Conservation (phyloP, 2,888 invertebrate species). For the Tinea semifulvella region DNA sequence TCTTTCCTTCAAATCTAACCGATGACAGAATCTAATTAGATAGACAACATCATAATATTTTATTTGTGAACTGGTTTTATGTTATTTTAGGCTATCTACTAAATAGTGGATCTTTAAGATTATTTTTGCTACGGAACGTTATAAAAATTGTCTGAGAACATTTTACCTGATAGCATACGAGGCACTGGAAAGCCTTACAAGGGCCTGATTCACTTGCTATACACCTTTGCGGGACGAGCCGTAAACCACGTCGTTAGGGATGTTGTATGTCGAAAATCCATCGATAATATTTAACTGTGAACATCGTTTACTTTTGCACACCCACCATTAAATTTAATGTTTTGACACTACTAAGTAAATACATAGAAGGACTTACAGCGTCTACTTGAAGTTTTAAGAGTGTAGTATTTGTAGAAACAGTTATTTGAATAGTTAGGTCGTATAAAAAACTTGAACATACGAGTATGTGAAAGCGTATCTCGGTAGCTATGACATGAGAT, state of each 20-base stretch:
- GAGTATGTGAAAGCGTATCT: slow-evolving; percentile 10
- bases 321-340: no score
- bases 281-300: no score
- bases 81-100: no score
- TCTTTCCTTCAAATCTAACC: slow-evolving; percentile 1
- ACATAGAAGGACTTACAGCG: no score
- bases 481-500: neutral
- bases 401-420: neutral
- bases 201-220: slow-evolving; percentile 10
- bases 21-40: slow-evolving; percentile 8
- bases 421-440: slow-evolving; percentile 5
- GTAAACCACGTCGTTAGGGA: slow-evolving; percentile 9
- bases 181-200: slow-evolving; percentile 6
- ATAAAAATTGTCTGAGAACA: neutral
- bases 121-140: neutral
- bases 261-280: neutral
- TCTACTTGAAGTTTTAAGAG: neutral
- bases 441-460: neutral
- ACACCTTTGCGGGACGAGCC: slow-evolving; percentile 7
- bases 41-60: slow-evolving; percentile 6
- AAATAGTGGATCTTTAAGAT: neutral
- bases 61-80: slow-evolving; percentile 7
- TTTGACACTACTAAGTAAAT: slow-evolving; percentile 2
- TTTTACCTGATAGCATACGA: neutral
- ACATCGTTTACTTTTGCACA: no score